Conservation (phyloP, 2,888 invertebrate species). For the Eupeodes luniger region DNA sequence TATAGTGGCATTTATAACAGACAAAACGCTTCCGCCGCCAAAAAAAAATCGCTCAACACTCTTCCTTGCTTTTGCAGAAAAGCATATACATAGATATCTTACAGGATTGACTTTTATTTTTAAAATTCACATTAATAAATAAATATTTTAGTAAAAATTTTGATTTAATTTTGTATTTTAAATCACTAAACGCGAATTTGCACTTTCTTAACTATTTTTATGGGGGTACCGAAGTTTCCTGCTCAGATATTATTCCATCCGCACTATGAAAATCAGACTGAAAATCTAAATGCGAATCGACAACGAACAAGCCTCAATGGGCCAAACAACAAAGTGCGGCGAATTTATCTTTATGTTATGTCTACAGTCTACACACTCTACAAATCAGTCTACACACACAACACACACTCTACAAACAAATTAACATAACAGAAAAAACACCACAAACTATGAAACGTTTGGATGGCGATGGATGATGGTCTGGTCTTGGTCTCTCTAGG, state of each 20-base stretch:
- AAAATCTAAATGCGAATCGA: constrained; percentile 59
- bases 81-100: neutral
- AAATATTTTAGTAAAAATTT: constrained; percentile 6
- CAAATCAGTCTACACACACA: neutral
- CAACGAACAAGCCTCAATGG: constrained; percentile 73
- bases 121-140: constrained; percentile 18
- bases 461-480: neutral
- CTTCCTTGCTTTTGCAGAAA: constrained; percentile 1
- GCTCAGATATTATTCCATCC: constrained; percentile 66
- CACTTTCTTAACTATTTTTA: constrained; percentile 36
- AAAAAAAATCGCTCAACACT: constrained; percentile 28
- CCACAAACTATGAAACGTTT: neutral
- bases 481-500: neutral
- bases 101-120: neutral
- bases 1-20: constrained; percentile 46
- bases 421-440: neutral
- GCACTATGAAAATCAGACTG: constrained; percentile 74
- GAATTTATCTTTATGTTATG: constrained; percentile 63
- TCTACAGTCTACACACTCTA: constrained; percentile 4
- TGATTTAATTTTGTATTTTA: constrained; percentile 15
- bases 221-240: constrained; percentile 45
- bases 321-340: constrained; percentile 71
- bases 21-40: constrained; percentile 55
- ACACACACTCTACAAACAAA: constrained; percentile 37
- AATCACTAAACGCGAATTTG: constrained; percentile 65